phyloP scores from a whole-genome alignment of 2,888 invertebrate species.

The Harpalus rubripes region DNA sequence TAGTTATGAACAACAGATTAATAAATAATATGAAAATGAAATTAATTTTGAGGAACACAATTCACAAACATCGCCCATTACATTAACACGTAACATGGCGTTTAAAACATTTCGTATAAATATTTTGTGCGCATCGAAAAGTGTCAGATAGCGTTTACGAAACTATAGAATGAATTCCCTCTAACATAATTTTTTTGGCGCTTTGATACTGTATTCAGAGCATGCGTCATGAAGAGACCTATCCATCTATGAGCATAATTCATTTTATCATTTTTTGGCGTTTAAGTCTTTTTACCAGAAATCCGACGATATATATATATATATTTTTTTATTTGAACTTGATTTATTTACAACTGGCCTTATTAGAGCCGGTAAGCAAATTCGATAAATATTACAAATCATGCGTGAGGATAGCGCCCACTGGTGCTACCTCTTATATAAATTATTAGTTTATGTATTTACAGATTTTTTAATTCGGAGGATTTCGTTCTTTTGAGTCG shows the following conservation, averaged over 20 bases:
- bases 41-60: neutral
- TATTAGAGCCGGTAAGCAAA: too few relatives aligned
- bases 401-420: too few relatives aligned
- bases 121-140: neutral
- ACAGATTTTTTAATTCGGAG: too few relatives aligned
- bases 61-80: neutral
- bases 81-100: neutral
- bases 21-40: neutral
- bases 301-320: neutral
- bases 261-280: neutral
- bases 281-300: neutral
- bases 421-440: too few relatives aligned
- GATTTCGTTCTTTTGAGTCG: too few relatives aligned
- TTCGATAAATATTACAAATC: too few relatives aligned
- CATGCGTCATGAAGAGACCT: neutral
- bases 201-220: neutral
- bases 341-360: too few relatives aligned
- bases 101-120: neutral
- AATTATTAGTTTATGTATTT: too few relatives aligned
- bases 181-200: neutral
- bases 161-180: neutral
- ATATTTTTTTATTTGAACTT: too few relatives aligned
- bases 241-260: neutral
- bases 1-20: neutral
- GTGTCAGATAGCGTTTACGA: neutral